Conservation (phyloP, 2,113 vertebrate genomes). For the Vidua macroura region DNA sequence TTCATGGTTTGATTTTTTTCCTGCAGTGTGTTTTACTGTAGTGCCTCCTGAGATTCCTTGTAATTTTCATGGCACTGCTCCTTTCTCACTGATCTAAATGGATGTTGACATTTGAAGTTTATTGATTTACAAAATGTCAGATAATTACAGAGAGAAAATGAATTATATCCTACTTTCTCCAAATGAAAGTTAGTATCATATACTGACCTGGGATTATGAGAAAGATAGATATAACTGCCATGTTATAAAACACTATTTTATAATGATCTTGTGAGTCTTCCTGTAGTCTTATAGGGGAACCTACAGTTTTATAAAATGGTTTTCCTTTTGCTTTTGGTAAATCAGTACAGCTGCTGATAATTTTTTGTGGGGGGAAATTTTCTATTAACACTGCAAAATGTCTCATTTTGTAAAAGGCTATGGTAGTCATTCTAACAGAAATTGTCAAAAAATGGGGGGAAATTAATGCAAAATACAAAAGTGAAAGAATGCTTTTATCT, state of each 20-base stretch:
- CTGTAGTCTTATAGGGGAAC: neutral
- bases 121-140: constrained; percentile 60
- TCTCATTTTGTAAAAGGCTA: neutral
- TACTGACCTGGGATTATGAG: constrained; percentile 8
- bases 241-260: neutral
- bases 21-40: neutral
- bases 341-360: neutral
- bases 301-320: neutral
- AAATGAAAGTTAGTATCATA: neutral
- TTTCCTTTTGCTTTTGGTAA: neutral
- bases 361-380: neutral
- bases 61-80: constrained; percentile 34
- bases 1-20: neutral
- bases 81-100: constrained; percentile 53
- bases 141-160: constrained; percentile 47
- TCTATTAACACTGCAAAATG: neutral
- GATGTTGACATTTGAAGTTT: constrained; percentile 59
- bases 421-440: neutral
- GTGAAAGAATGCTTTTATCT: neutral
- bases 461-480: neutral
- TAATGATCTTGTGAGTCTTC: neutral
- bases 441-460: neutral
- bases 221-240: neutral
- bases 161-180: neutral
- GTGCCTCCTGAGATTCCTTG: constrained; percentile 38